Evolutionary conservation across 1,140 invertebrate species (phyloP), one percentile per base, ranked within the genome.

Genomic region (Artemia franciscana): DNA sequence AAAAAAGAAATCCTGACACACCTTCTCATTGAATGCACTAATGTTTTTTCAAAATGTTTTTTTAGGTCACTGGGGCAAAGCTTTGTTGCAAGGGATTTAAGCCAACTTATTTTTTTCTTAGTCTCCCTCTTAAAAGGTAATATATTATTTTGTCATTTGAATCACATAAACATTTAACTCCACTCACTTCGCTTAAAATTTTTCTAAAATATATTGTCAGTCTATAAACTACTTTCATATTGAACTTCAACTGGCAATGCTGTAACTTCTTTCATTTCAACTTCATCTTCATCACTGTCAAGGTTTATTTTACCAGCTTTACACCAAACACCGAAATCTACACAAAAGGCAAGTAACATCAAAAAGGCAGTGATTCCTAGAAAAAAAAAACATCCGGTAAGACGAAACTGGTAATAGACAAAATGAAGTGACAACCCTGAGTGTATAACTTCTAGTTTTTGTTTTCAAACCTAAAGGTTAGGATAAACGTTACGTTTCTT

Each of bases 311-410:
- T 82, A 26, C 81, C 80, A 15, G 86, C 85, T 71, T 86, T 85
- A 69, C 82, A 84, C 83, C 84, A 88, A 4, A 90, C 85, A 23
- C 87, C 75, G 60, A 86, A 68, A 70, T 91, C 87, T 68, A 89
- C 83, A 62, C 87, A 72, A 70, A 89, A 89, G 26, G 85, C 87
- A 57, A 85, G 70, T 64, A 85, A 76, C 77, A 89, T 82, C n/a
- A 90, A 80, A 39, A 79, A 78, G 56, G 83, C 83, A 1, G 87
- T 88, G 26, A 85, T 82, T 66, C 86, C 86, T 88, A 71, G 15
- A 69, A 68, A 66, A 62, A 57, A 62, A 60, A 61, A 59, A 64
- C 12, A 62, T 9, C 9, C 25, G 58, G 12, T 59, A 15, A 21
- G 15, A 24, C 24, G 21, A 5, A 21, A 5, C 18, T 9, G 24